Conservation (phyloP, 2,797 vertebrate genomes). For the Masticophis lateralis region DNA sequence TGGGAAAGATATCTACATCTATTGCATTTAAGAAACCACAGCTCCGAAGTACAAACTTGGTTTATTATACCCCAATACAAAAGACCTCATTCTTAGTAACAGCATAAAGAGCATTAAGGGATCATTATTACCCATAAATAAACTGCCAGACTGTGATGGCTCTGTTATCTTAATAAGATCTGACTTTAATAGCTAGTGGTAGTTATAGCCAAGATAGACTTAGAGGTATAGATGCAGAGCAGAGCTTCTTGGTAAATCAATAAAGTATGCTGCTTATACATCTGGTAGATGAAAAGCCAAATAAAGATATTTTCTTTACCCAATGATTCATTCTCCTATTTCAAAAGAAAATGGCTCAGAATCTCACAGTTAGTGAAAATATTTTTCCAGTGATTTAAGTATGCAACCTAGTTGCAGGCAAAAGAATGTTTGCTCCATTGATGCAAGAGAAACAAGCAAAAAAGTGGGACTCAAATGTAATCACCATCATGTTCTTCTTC, state of each 20-base stretch:
- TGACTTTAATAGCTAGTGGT: not conserved
- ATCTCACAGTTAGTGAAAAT: not conserved
- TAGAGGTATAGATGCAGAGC: not conserved
- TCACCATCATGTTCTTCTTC: not conserved
- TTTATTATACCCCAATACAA: constrained; percentile 27
- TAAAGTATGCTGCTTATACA: not conserved
- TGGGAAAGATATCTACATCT: not conserved
- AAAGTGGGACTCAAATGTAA: not conserved
- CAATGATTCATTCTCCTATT: not conserved
- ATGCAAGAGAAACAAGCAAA: not conserved
- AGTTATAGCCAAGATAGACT: not conserved
- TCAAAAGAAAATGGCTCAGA: not conserved
- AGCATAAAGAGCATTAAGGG: constrained; percentile 25
- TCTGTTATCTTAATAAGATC: constrained; percentile 22
- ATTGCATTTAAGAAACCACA: not conserved
- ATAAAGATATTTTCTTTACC: not conserved
- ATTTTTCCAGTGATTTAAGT: not conserved
- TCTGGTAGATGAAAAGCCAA: not conserved
- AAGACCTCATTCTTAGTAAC: constrained; percentile 4
- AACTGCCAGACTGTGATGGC: constrained; percentile 3
- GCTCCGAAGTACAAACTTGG: not conserved
- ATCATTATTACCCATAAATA: constrained; percentile 30
- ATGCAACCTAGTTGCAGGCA: not conserved
- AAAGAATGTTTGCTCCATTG: not conserved
- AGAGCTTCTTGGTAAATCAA: not conserved